These are phyloP conservation scores for Thunnus albacares DNA, from an alignment of 2,797 vertebrate genomes.

Conservation along the genomic window DNA sequence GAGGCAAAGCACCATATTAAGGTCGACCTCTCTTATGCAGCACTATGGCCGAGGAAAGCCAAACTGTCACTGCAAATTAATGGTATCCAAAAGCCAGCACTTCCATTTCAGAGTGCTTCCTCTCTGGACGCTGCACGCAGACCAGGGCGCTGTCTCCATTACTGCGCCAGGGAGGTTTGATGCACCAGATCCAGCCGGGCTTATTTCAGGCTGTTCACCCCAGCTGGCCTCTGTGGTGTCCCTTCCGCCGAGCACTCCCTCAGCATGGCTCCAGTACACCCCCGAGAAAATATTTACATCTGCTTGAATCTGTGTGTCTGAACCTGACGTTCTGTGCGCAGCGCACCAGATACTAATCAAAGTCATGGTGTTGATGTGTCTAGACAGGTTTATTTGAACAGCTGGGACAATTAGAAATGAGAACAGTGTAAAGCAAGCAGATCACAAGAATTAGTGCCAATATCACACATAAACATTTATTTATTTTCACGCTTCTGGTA, in stretches of 20 bases:
- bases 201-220: slow-evolving; percentile 50
- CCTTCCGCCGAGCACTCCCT: slow-evolving; percentile 1
- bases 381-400: slow-evolving; percentile 27
- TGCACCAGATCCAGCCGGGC: slow-evolving; percentile 48
- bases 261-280: not conserved
- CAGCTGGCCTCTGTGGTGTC: slow-evolving; percentile 9
- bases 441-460: not conserved
- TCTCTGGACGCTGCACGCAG: slow-evolving; percentile 42
- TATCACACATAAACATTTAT: slow-evolving; percentile 12
- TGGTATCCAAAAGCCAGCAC: slow-evolving; percentile 48
- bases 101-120: slow-evolving; percentile 48
- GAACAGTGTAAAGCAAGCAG: slow-evolving; percentile 22
- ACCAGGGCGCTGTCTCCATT: slow-evolving; percentile 55
- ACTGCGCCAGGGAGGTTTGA: slow-evolving; percentile 52
- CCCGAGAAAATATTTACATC: not conserved
- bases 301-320: slow-evolving; percentile 1
- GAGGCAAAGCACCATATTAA: slow-evolving; percentile 33
- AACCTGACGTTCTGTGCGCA: not conserved
- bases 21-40: slow-evolving; percentile 68
- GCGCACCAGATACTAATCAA: slow-evolving; percentile 10
- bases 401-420: slow-evolving; percentile 36
- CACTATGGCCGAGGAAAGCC: slow-evolving; percentile 57
- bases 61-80: slow-evolving; percentile 76
- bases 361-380: slow-evolving; percentile 13
- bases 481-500: slow-evolving; percentile 19